A percentile compares a stretch with the other conserved stretches of the same genome.
These are phyloP conservation scores for Apostichopus californicus DNA, from an alignment of 35 echinoderm and acorn worm species.

Conservation along the genomic window DNA sequence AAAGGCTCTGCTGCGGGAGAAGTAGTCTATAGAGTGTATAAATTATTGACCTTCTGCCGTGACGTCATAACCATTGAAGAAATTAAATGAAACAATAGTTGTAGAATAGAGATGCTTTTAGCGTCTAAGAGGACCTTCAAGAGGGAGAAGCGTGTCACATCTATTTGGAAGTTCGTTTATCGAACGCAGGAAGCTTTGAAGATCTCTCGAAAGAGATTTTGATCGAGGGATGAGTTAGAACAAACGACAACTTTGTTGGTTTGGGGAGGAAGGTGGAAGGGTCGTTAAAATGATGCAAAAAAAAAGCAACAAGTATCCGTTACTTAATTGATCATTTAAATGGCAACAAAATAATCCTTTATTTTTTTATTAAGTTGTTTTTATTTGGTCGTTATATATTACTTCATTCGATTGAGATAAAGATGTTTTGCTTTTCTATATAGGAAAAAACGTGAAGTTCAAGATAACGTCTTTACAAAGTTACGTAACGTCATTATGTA, in stretches of 20 bases:
- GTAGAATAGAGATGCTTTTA: constrained; percentile 8
- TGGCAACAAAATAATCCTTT: too few relatives aligned
- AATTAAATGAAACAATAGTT: constrained; percentile 6
- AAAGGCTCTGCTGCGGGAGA: not conserved
- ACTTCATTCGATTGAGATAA: too few relatives aligned
- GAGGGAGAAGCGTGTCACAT: not conserved
- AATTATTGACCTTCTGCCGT: constrained; percentile 1
- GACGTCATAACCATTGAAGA: not conserved
- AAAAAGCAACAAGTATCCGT: too few relatives aligned
- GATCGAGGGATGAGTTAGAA: not conserved
- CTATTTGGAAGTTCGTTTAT: not conserved
- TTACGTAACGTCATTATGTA: too few relatives aligned
- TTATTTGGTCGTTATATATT: too few relatives aligned
- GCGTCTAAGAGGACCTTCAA: not conserved
- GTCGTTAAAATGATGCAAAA: too few relatives aligned
- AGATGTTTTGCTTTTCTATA: too few relatives aligned
- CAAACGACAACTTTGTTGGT: not conserved
- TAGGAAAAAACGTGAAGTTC: too few relatives aligned
- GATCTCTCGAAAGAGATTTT: not conserved
- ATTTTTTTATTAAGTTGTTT: too few relatives aligned
- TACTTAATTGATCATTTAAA: too few relatives aligned
- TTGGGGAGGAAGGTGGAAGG: too few relatives aligned
- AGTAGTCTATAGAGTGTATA: not conserved
- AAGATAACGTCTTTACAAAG: too few relatives aligned
- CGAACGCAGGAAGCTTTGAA: not conserved